These are phyloP conservation scores for Trichomalopsis sarcophagae DNA, from an alignment of 1,140 invertebrate genomes.

Conservation along the genomic window DNA sequence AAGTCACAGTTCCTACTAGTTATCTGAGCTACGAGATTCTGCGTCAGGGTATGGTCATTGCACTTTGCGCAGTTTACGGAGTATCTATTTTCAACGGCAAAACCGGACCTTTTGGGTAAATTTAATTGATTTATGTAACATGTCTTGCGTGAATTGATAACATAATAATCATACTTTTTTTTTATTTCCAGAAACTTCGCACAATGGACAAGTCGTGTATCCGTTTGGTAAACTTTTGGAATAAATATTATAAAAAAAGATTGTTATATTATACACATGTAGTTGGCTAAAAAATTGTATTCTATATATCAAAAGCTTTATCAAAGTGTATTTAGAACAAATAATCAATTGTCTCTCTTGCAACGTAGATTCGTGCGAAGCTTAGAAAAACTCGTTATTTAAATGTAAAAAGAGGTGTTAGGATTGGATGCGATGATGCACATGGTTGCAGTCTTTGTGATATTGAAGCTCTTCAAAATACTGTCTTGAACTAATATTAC, in stretches of 20 bases:
- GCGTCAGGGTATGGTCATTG: constrained; percentile 60
- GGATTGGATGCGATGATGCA: background rate
- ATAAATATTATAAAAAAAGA: background rate
- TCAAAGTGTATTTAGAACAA: background rate
- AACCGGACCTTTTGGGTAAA: constrained; percentile 56
- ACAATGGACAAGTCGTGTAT: background rate
- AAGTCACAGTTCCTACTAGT: constrained; percentile 10
- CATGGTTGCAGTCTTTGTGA: background rate
- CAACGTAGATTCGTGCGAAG: background rate
- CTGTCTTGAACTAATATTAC: background rate
- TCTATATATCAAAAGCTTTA: background rate
- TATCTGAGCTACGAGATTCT: constrained; percentile 55
- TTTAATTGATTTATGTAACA: background rate
- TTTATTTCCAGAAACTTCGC: constrained; percentile 14
- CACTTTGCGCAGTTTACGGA: constrained; percentile 64
- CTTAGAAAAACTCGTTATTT: background rate
- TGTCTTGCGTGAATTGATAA: background rate
- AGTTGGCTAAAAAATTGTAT: background rate
- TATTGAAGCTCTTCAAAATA: constrained; percentile 19
- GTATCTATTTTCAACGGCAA: constrained; percentile 63
- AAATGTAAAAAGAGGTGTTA: background rate
- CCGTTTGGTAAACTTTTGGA: constrained; percentile 19
- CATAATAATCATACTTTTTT: background rate
- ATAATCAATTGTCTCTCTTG: background rate
- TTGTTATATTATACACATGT: background rate